These are phyloP conservation scores for Cuniculus paca DNA, from an alignment of 2,797 vertebrate genomes.

Conservation along the genomic window DNA sequence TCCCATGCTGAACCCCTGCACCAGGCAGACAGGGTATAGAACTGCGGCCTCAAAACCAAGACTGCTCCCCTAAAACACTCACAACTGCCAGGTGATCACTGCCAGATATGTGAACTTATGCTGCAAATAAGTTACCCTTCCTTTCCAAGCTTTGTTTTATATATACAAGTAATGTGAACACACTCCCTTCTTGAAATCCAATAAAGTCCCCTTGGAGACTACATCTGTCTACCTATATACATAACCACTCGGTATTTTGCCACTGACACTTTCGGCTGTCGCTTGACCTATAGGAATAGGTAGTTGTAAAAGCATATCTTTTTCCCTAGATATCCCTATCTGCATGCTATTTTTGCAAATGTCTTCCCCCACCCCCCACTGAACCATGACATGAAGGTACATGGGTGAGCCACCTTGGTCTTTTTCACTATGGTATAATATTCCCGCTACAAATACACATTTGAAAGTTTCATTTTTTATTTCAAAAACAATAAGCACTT, in stretches of 20 bases:
- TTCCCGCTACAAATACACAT: background rate
- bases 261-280: background rate
- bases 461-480: background rate
- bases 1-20: background rate
- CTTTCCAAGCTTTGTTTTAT: background rate
- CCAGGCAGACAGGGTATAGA: rapidly evolving
- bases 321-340: background rate
- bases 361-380: too few relatives aligned
- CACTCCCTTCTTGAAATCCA: background rate
- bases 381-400: background rate
- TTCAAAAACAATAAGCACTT: background rate
- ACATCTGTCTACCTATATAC: background rate
- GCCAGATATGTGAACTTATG: background rate
- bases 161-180: background rate
- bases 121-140: background rate
- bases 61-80: background rate
- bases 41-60: background rate
- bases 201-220: background rate
- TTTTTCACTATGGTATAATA: background rate
- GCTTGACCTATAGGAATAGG: background rate
- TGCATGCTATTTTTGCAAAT: background rate
- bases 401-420: background rate
- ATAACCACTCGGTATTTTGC: too few relatives aligned
- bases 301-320: background rate
- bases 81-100: rapidly evolving